Evolutionary conservation across 1,140 invertebrate species (phyloP).

Genomic region (Pseudomyrmex gracilis): DNA sequence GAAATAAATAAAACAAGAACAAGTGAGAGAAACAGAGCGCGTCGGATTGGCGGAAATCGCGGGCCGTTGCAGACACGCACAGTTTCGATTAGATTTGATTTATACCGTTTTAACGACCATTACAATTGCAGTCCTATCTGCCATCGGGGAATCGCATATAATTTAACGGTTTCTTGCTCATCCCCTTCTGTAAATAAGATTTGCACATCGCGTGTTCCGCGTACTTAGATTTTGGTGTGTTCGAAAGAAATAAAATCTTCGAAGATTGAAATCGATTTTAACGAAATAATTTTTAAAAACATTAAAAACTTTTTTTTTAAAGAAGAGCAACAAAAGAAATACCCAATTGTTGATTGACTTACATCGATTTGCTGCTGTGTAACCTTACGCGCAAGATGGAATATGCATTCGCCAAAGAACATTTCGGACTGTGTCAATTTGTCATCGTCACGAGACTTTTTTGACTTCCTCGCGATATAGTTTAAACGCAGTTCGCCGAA

Average conservation of each 20-base stretch:
- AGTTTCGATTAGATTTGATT: slow-evolving; percentile 18
- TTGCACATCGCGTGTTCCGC: background rate
- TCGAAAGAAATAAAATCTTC: slow-evolving; percentile 3
- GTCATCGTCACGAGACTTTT: slow-evolving; percentile 43
- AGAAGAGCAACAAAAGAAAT: too few species aligned
- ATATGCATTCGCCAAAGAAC: slow-evolving; percentile 12
- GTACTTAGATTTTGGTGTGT: slow-evolving; percentile 10
- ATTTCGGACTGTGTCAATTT: slow-evolving; percentile 50
- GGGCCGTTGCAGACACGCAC: slow-evolving; percentile 31
- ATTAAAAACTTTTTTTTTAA: too few species aligned
- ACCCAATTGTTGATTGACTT: slow-evolving; percentile 30
- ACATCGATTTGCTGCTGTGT: slow-evolving; percentile 24
- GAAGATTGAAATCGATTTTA: slow-evolving; percentile 31
- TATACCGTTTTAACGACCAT: slow-evolving; percentile 7
- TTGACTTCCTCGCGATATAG: background rate
- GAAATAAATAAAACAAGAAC: background rate
- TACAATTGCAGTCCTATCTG: background rate
- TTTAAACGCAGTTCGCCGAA: slow-evolving; percentile 34
- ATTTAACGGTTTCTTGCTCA: slow-evolving; percentile 23
- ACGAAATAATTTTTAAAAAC: too few species aligned
- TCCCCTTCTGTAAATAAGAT: background rate
- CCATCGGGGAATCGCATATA: slow-evolving; percentile 14
- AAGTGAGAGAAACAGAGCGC: slow-evolving; percentile 2
- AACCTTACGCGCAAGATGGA: slow-evolving; percentile 28
- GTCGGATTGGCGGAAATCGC: slow-evolving; percentile 40